Evolutionary conservation across 2,888 invertebrate species (phyloP).

Genomic region (Linyphia triangularis): DNA sequence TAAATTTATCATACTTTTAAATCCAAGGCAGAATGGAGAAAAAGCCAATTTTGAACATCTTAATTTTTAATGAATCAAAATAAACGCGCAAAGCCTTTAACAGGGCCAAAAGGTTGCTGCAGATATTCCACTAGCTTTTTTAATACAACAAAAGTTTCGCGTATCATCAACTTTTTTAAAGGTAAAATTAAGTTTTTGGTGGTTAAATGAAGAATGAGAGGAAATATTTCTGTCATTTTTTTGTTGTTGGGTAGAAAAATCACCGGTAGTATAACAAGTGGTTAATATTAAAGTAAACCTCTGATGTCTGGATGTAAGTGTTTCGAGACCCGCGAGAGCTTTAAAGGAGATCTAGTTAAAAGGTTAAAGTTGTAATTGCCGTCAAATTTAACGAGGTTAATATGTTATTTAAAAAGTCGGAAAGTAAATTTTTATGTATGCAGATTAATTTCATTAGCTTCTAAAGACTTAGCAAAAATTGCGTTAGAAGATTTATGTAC

Average conservation of each 20-base stretch:
- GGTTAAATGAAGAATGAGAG: slow-evolving; percentile 70
- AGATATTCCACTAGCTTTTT: slow-evolving; percentile 58
- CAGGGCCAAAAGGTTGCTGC: slow-evolving; percentile 62
- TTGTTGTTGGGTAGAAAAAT: slow-evolving; percentile 23
- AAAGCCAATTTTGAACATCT: slow-evolving; percentile 73
- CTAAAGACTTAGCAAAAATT: not conserved
- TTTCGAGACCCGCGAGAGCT: slow-evolving; percentile 29
- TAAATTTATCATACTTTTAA: slow-evolving; percentile 75
- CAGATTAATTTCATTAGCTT: slow-evolving; percentile 23
- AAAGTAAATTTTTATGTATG: slow-evolving; percentile 5
- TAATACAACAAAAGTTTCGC: slow-evolving; percentile 54
- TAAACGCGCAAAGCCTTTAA: slow-evolving; percentile 68
- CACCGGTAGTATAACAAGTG: slow-evolving; percentile 57
- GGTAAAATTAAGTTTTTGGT: slow-evolving; percentile 71
- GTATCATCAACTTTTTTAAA: slow-evolving; percentile 51
- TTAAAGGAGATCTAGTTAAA: slow-evolving; percentile 59
- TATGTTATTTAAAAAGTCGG: slow-evolving; percentile 1
- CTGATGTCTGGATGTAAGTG: slow-evolving; percentile 41
- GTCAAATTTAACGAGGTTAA: slow-evolving; percentile 27
- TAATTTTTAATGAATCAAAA: slow-evolving; percentile 75
- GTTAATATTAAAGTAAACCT: slow-evolving; percentile 56
- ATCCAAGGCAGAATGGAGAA: slow-evolving; percentile 70
- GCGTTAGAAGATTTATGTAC: not conserved
- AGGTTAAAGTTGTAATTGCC: slow-evolving; percentile 56
- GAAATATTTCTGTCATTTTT: slow-evolving; percentile 26